Conservation (phyloP, 2,888 invertebrate genomes). For the Phyllotreta cruciferae region DNA sequence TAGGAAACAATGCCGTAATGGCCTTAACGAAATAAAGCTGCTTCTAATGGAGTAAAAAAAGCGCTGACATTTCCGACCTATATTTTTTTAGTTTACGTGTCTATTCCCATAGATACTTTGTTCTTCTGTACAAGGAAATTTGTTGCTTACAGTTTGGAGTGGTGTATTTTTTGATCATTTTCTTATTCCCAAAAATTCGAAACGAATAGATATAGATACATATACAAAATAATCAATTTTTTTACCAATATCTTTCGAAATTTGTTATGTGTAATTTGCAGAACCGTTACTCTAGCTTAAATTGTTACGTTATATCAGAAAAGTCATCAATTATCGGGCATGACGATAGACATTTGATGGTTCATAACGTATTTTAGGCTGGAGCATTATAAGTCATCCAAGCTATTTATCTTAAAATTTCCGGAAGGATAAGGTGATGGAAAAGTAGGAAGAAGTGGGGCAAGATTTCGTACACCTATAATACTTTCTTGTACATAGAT, state of each 20-base stretch:
- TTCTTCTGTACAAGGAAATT: too few species aligned
- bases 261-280: background rate
- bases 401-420: slow-evolving; percentile 26
- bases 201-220: too few species aligned
- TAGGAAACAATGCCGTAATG: slow-evolving; percentile 9
- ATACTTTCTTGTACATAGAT: too few species aligned
- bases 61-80: slow-evolving; percentile 15
- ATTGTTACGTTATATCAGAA: slow-evolving; percentile 25
- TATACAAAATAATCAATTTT: too few species aligned
- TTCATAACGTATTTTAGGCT: slow-evolving; percentile 19
- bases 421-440: background rate
- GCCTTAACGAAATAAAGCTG: slow-evolving; percentile 14
- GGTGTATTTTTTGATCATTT: too few species aligned
- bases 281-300: slow-evolving; percentile 23
- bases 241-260: too few species aligned
- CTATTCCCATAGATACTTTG: background rate
- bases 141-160: too few species aligned
- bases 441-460: slow-evolving; percentile 15
- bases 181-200: too few species aligned
- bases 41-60: slow-evolving; percentile 1
- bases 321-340: slow-evolving; percentile 27
- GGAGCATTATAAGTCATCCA: slow-evolving; percentile 23
- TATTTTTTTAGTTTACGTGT: background rate
- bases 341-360: slow-evolving; percentile 28
- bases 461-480: slow-evolving; percentile 1